These are phyloP conservation scores for Drosophila nr. medialis DNA, from an alignment of 2,888 invertebrate genomes.

Conservation along the genomic window DNA sequence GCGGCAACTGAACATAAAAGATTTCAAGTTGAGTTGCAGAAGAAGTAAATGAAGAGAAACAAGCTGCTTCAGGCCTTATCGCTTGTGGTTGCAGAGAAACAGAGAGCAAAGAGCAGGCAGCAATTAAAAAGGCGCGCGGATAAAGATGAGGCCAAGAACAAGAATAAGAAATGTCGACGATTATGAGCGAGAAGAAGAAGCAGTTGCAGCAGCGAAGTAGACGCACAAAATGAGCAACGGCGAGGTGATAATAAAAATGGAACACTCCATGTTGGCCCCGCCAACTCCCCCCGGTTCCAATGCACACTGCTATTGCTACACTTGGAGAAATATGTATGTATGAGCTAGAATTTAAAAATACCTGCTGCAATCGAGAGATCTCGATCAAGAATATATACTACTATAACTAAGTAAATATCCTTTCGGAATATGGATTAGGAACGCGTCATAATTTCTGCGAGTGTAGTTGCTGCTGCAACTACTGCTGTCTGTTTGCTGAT, in stretches of 20 bases:
- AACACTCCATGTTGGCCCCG: constrained; percentile 19
- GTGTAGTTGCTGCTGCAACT: constrained; percentile 34
- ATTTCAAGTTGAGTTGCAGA: constrained; percentile 13
- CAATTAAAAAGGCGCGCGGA: constrained; percentile 46
- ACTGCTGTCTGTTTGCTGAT: constrained; percentile 45
- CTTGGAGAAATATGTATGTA: not conserved
- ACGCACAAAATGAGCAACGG: constrained; percentile 54
- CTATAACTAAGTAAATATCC: not conserved
- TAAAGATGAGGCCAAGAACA: constrained; percentile 44
- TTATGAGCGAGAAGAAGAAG: constrained; percentile 26
- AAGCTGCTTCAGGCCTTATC: constrained; percentile 26
- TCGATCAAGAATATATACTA: not conserved
- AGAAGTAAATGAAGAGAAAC: not conserved
- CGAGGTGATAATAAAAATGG: constrained; percentile 65
- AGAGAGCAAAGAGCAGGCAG: constrained; percentile 29
- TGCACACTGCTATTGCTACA: not conserved
- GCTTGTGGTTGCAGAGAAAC: constrained; percentile 25
- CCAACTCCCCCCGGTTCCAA: too few species aligned
- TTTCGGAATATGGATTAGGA: not conserved
- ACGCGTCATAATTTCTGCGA: not conserved
- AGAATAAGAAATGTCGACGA: constrained; percentile 26
- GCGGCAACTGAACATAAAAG: constrained; percentile 15
- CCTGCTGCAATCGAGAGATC: too few species aligned
- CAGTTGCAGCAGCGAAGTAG: constrained; percentile 17
- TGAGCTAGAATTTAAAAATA: not conserved